Evolutionary conservation across 2,888 invertebrate genomes (phyloP), one percentile per base, ranked within the genome.

Genomic region (Trichopria drosophilae): DNA sequence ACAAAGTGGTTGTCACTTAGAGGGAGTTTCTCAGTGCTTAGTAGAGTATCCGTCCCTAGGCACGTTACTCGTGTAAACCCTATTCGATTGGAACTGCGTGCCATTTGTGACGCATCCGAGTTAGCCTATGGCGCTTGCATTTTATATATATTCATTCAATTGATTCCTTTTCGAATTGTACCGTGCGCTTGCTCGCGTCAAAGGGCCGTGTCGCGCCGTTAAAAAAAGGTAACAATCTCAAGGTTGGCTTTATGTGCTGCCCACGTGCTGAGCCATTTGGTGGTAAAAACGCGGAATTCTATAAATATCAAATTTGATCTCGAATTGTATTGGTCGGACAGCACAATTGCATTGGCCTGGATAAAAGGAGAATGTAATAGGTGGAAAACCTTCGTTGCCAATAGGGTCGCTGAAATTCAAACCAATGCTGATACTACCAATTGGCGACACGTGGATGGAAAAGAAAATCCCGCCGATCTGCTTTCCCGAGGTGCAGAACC

Each of bases 361-460:
- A 34, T 34, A 4, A 34, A 34, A 19, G 34, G 34, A 10, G 16
- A 19, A 10, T 19, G 18, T 4, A 34, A 19, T n/a, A 13, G 34
- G n/a, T 34, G 18, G 34, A 34, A 34, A 34, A 34, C 34, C 1
- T 34, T 34, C n/a, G 34, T 34, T 7, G 16, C 34, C 1, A 34
- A 34, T 6, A 34, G 34, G 10, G 34, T 34, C 3, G 4, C n/a
- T 1, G 32, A 32, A n/a, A 32, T 32, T 12, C 9, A 32, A 7
- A 12, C 9, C 1, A 32, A 15, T 32, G 18, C 32, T 32, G 32
- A 32, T 16, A 16, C 19, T 4, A 10, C 15, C 10, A 34, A 34
- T 16, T 15, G 34, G 15, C n/a, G 15, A 18, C 15, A 10, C 15
- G 32, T 32, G 7, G 18, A 9, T 12, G 32, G 32, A 12, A 9